Conservation (phyloP, 2,797 vertebrate genomes). For the Taeniopygia guttata region DNA sequence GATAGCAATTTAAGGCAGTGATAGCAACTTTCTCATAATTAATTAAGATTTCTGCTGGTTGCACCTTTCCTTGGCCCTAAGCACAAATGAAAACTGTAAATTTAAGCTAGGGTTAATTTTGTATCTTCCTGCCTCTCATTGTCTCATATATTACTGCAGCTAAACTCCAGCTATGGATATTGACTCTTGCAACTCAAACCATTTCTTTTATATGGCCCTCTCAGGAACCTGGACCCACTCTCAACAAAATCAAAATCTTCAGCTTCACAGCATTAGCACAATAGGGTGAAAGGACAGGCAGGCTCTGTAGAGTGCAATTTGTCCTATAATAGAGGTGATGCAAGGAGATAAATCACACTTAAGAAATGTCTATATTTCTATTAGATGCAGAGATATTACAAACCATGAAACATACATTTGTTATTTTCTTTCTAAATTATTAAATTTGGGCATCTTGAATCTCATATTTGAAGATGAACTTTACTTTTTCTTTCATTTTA, state of each 20-base stretch:
- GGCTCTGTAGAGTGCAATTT: background rate
- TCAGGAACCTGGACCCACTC: background rate
- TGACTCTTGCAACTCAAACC: background rate
- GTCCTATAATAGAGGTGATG: background rate
- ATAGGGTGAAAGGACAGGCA: background rate
- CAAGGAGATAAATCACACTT: background rate
- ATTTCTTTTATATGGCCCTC: background rate
- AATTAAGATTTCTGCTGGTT: background rate
- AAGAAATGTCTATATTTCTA: background rate
- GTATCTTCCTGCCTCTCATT: background rate
- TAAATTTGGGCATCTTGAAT: background rate
- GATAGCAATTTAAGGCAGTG: background rate
- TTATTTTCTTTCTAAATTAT: background rate
- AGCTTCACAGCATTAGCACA: background rate
- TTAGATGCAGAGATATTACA: background rate
- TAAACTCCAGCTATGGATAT: background rate
- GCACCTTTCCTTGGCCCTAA: background rate
- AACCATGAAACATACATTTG: background rate
- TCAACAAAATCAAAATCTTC: background rate
- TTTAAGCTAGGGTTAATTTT: background rate
- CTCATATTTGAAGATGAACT: background rate
- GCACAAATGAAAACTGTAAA: background rate
- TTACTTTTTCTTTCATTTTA: background rate
- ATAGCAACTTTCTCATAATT: background rate
- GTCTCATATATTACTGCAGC: background rate